Evolutionary conservation across 1,140 invertebrate species (phyloP).

Genomic region (Lutraria rhynchaena): DNA sequence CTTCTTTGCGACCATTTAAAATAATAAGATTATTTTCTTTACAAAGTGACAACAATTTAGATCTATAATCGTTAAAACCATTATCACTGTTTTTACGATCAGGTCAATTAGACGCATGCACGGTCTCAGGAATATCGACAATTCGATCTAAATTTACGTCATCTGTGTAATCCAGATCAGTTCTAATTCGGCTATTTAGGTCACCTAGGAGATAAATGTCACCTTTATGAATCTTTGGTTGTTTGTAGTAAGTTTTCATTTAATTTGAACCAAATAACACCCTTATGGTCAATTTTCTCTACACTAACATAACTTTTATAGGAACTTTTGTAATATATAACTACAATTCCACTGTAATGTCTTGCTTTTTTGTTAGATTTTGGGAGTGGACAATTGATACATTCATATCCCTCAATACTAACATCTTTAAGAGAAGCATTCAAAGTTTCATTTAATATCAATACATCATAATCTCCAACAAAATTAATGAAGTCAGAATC

Average conservation of each 20-base stretch:
- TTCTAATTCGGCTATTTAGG: no score
- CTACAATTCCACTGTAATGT: neutral
- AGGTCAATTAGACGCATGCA: no score
- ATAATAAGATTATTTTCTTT: conserved; percentile 24
- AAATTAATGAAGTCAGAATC: conserved; percentile 28
- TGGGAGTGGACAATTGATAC: conserved; percentile 9
- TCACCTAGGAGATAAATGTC: no score
- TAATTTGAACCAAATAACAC: conserved; percentile 30
- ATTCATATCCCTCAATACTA: conserved; percentile 13
- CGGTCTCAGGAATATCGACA: no score
- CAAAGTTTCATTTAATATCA: conserved; percentile 13
- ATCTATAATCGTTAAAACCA: no score
- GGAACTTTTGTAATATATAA: conserved; percentile 18
- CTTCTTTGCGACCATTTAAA: neutral
- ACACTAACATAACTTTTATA: neutral
- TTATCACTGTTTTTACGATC: no score
- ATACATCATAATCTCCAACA: neutral
- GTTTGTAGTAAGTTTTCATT: neutral
- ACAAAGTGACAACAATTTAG: conserved; percentile 11
- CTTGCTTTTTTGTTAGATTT: conserved; percentile 23
- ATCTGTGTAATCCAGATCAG: no score
- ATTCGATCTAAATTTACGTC: no score
- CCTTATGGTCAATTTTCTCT: conserved; percentile 8
- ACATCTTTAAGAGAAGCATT: neutral
- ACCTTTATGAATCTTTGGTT: neutral